Evolutionary conservation across 2,113 vertebrate species (phyloP), one percentile per base, ranked within the genome.

Genomic region (Dendropsophus ebraccatus): DNA sequence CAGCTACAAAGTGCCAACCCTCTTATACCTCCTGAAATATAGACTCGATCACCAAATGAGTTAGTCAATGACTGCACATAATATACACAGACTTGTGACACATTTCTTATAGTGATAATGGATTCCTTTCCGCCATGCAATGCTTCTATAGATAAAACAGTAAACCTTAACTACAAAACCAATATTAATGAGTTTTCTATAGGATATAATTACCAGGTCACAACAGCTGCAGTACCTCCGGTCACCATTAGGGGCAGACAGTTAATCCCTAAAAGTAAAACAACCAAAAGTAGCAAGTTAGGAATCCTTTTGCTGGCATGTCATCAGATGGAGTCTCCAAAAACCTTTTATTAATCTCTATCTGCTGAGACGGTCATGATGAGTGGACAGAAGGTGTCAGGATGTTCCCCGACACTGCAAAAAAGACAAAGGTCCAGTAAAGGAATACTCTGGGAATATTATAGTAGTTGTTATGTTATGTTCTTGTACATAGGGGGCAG

Each of bases 131-230:
- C 19, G 4, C 41, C 28, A 17, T 47, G 25, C 65, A 58, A 60
- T 14, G 4, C 52, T 60, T 32, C 13, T 14, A 49, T 67, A 28
- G 79, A 81, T 67, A 62, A 47, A 49, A 37, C 28, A 45, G 17
- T 72, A 72, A 82, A 82, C 67, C 14, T 11, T 30, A 30, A 82
- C 21, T 23, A 49, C 37, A 82, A 82, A 67, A 82, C 28, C 65
- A 56, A 82, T 72, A 41, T 72, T 72, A 72, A 82, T 54, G 81
- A 54, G 6, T 54, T 72, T 35, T 54, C 28, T 54, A 37, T 70
- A 35, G 37, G 81, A 50, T 70, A 30, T 72, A 82, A 37, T 82
- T 54, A 72, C 9, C 32, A 21, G n/a, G 9, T 28, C 23, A 49
- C n/a, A 82, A 23, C 5, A 28, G 23, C 54, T 37, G 30, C 56